A percentile compares a stretch with the other conserved stretches of the same genome.
phyloP scores from a whole-genome alignment of 2,797 vertebrate genomes.

The Phrynocephalus vlangalii region DNA sequence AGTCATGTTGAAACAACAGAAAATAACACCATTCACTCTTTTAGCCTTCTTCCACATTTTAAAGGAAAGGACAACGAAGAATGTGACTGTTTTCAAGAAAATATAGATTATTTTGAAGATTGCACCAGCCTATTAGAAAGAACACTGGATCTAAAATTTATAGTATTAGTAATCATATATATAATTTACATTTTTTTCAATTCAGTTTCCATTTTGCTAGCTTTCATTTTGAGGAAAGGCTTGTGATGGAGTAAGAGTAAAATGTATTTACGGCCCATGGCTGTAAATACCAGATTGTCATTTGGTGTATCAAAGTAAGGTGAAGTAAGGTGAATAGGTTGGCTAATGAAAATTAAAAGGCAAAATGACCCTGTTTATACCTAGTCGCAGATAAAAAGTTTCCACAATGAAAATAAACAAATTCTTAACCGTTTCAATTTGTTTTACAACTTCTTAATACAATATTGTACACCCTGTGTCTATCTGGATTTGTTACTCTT shows the following conservation, averaged over 20 bases:
- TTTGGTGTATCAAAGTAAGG: too few species aligned
- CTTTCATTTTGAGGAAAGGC: too few species aligned
- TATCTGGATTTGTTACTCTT: too few species aligned
- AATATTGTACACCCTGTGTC: too few species aligned
- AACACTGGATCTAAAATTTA: not conserved
- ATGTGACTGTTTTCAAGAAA: not conserved
- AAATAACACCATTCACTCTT: conserved; percentile 6
- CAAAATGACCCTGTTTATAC: too few species aligned
- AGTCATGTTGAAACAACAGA: conserved; percentile 15
- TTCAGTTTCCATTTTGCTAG: too few species aligned
- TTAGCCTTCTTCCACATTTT: not conserved
- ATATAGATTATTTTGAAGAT: not conserved
- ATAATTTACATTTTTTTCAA: too few species aligned
- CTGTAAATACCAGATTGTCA: too few species aligned
- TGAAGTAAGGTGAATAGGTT: too few species aligned
- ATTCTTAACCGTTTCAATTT: not conserved
- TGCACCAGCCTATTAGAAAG: not conserved
- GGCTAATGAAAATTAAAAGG: too few species aligned
- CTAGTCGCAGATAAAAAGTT: not conserved
- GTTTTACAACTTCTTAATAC: not conserved
- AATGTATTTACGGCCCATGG: too few species aligned
- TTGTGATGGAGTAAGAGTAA: too few species aligned
- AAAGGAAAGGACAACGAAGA: not conserved
- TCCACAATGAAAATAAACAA: not conserved
- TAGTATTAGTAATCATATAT: not conserved